Evolutionary conservation across 2,113 vertebrate genomes (phyloP).

Genomic region (Ciconia boyciana): DNA sequence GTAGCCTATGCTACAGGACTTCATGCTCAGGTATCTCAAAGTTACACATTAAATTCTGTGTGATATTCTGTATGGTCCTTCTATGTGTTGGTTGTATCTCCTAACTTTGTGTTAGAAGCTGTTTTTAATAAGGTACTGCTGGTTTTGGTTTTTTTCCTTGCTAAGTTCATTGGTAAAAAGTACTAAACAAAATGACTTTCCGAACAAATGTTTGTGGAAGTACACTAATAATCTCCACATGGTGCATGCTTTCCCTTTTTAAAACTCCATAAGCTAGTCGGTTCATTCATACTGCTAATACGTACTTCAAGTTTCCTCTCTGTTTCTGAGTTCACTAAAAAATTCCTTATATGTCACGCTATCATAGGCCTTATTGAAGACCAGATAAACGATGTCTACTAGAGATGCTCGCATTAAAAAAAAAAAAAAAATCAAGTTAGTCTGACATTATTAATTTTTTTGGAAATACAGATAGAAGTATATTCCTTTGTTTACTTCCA

Average conservation of each 20-base stretch:
- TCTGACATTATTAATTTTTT: not conserved
- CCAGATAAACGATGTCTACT: not conserved
- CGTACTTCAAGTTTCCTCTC: not conserved
- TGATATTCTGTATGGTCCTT: not conserved
- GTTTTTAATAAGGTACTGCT: not conserved
- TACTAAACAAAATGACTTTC: not conserved
- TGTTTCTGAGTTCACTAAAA: not conserved
- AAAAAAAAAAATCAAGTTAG: not conserved
- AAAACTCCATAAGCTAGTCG: not conserved
- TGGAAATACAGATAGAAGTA: not conserved
- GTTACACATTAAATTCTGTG: not conserved
- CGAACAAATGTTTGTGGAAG: not conserved
- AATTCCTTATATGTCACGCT: not conserved
- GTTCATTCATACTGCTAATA: not conserved
- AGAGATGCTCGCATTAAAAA: not conserved
- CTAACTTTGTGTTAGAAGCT: not conserved
- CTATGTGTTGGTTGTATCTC: not conserved
- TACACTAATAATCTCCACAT: not conserved
- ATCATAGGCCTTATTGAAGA: not conserved
- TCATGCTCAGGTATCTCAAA: not conserved
- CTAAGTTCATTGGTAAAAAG: not conserved
- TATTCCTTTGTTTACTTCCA: not conserved
- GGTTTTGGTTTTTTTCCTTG: fast-evolving
- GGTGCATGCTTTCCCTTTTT: not conserved
- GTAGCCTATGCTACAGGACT: not conserved